These are phyloP conservation scores for Ectropis grisescens DNA, from an alignment of 1,140 invertebrate species.

Conservation along the genomic window DNA sequence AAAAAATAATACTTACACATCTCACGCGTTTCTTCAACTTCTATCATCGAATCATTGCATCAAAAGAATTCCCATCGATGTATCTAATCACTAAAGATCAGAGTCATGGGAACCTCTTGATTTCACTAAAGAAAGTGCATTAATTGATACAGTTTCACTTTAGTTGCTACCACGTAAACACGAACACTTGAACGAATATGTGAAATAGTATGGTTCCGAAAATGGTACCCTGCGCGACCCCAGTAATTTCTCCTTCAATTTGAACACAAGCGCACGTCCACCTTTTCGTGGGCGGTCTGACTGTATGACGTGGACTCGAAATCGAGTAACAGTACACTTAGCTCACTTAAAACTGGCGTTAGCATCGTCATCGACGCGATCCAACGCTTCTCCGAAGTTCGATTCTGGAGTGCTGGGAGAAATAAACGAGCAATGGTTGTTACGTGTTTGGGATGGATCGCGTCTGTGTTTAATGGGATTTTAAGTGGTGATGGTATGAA, in stretches of 20 bases:
- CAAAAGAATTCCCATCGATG: no score
- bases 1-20: no score
- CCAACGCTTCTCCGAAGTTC: slow-evolving; percentile 30
- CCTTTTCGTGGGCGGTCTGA: slow-evolving; percentile 40
- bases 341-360: slow-evolving; percentile 8
- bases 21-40: no score
- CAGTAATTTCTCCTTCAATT: slow-evolving; percentile 27
- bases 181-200: slow-evolving; percentile 6
- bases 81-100: no score
- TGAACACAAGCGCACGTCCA: slow-evolving; percentile 39
- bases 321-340: slow-evolving; percentile 28
- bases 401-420: no score
- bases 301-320: slow-evolving; percentile 49
- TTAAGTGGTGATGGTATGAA: slow-evolving; percentile 18
- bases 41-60: no score
- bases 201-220: slow-evolving; percentile 16
- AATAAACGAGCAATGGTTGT: slow-evolving; percentile 17
- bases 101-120: slow-evolving; percentile 18
- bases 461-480: slow-evolving; percentile 16
- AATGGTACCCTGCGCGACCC: slow-evolving; percentile 25
- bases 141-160: slow-evolving; percentile 3
- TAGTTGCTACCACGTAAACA: no score
- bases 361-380: slow-evolving; percentile 15
- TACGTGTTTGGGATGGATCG: slow-evolving; percentile 1
- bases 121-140: slow-evolving; percentile 20